Evolutionary conservation across 2,113 vertebrate species (phyloP).

Genomic region (Myotis lucifugus): DNA sequence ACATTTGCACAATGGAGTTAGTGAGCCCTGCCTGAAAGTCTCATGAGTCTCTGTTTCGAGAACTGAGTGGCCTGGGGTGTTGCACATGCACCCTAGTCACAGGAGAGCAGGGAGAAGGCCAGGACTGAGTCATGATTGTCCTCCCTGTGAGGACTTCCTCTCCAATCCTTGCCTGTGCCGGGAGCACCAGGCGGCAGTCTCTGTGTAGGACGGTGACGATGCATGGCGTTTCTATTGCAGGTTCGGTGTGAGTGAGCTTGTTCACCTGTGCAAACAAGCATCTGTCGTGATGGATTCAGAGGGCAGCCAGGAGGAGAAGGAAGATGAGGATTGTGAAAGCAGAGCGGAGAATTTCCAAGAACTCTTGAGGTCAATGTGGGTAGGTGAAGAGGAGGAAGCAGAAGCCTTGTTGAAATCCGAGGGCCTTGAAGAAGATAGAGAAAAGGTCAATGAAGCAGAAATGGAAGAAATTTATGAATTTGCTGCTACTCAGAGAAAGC

Average conservation of each 20-base stretch:
- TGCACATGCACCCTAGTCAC: accelerated
- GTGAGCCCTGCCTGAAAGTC: neutral
- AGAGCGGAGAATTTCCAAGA: constrained; percentile 87
- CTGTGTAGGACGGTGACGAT: neutral
- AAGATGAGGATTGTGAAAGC: constrained; percentile 77
- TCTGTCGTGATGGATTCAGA: constrained; percentile 41
- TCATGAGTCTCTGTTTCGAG: neutral
- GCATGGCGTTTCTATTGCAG: constrained; percentile 75
- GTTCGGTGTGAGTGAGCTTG: constrained; percentile 89
- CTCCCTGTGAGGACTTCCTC: neutral
- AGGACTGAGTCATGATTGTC: neutral
- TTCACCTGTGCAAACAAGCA: constrained; percentile 83
- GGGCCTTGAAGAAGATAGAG: constrained; percentile 81
- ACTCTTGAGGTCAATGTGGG: constrained; percentile 93
- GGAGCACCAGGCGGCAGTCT: neutral
- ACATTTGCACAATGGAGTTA: neutral
- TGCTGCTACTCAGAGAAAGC: constrained; percentile 92
- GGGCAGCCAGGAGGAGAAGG: constrained; percentile 60
- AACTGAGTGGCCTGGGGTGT: neutral
- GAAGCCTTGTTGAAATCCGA: constrained; percentile 43
- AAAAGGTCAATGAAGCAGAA: constrained; percentile 91
- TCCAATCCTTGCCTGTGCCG: accelerated
- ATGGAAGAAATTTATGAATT: constrained; percentile 97
- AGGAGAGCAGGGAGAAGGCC: neutral
- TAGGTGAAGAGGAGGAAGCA: constrained; percentile 86